Percentiles rank a stretch among this genome's conserved stretches.
Conservation (phyloP, 2,113 vertebrate species). For the Oxyura jamaicensis region DNA sequence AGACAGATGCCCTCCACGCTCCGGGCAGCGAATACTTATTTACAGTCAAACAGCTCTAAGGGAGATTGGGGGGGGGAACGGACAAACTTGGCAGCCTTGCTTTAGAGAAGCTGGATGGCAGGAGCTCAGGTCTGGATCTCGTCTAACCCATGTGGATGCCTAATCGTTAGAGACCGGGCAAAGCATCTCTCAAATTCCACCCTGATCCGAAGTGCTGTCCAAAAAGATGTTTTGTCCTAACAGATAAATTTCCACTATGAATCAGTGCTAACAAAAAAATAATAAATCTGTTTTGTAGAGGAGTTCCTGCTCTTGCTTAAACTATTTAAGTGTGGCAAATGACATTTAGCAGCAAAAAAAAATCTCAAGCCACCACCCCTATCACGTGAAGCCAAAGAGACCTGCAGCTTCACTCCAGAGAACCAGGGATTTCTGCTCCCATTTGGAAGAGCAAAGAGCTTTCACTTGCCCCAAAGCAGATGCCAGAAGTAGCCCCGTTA, state of each 20-base stretch:
- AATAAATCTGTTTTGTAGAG: not conserved
- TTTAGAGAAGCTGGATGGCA: not conserved
- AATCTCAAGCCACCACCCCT: accelerated
- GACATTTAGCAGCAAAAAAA: not conserved
- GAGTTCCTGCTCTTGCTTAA: not conserved
- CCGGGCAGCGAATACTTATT: not conserved
- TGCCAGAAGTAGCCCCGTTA: accelerated
- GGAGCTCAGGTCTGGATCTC: not conserved
- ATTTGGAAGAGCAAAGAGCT: not conserved
- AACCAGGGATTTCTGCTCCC: not conserved
- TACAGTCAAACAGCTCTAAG: not conserved
- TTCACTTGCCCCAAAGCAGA: not conserved
- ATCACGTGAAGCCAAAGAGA: accelerated
- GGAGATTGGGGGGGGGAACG: not conserved
- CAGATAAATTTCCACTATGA: not conserved
- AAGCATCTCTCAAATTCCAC: not conserved
- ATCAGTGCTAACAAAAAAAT: not conserved
- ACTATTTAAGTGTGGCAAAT: not conserved
- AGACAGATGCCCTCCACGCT: not conserved
- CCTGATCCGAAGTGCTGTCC: not conserved
- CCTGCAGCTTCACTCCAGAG: not conserved
- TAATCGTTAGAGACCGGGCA: not conserved
- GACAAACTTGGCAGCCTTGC: not conserved
- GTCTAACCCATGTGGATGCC: accelerated
- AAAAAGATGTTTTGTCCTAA: not conserved